phyloP scores from a whole-genome alignment of 2,113 vertebrate genomes.

The Petrocephalus microphthalmus region DNA sequence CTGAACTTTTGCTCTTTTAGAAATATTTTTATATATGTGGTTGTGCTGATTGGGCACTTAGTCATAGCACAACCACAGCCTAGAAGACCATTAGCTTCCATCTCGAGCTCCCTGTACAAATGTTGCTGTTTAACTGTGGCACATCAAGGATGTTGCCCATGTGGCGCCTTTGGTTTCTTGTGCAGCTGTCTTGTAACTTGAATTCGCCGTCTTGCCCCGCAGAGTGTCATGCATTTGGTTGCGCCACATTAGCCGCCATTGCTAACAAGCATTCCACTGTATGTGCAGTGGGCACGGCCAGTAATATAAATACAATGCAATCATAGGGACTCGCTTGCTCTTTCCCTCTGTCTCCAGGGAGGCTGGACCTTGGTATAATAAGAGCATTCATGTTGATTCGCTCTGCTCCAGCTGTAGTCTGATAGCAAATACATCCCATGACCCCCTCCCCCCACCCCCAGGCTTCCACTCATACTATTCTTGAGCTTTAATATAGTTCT shows the following conservation, averaged over 20 bases:
- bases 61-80: neutral
- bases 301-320: constrained; percentile 19
- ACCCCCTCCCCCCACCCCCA: neutral
- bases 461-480: neutral
- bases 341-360: neutral
- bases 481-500: constrained; percentile 5
- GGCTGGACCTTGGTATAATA: constrained; percentile 22
- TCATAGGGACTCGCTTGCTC: neutral
- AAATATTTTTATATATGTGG: neutral
- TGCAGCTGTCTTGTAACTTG: neutral
- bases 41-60: neutral
- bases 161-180: neutral
- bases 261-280: neutral
- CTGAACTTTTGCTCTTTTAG: neutral
- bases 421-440: constrained; percentile 2
- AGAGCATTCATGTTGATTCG: constrained; percentile 26
- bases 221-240: neutral
- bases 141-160: neutral
- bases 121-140: neutral
- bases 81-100: neutral
- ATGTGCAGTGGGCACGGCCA: neutral
- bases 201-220: neutral
- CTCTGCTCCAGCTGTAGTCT: constrained; percentile 21
- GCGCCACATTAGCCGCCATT: neutral
- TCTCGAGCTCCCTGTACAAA: neutral